Evolutionary conservation across 2,113 vertebrate species (phyloP).

Genomic region (Grantiella picta): DNA sequence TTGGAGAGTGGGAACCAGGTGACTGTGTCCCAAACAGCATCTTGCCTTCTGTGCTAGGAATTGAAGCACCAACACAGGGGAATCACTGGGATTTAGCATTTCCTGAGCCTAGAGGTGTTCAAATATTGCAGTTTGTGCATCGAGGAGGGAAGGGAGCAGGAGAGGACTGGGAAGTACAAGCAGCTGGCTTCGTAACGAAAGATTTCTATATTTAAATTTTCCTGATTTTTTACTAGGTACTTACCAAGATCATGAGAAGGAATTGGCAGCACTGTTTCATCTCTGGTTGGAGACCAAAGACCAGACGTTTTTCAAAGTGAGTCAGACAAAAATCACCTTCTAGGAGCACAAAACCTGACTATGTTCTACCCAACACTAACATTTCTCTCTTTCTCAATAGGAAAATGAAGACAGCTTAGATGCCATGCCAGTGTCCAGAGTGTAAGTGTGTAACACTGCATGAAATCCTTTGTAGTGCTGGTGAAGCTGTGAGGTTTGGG

Average conservation of each 20-base stretch:
- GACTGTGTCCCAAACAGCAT: not conserved
- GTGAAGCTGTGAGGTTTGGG: not conserved
- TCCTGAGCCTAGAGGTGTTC: not conserved
- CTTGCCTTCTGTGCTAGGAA: not conserved
- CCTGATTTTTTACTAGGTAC: constrained; percentile 68
- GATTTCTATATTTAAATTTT: not conserved
- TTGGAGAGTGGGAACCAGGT: not conserved
- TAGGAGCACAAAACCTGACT: not conserved
- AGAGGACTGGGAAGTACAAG: not conserved
- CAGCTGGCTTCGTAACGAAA: not conserved
- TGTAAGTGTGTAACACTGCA: constrained; percentile 76
- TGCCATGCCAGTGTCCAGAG: constrained; percentile 83
- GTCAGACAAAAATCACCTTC: not conserved
- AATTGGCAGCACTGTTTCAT: constrained; percentile 89
- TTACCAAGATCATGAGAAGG: constrained; percentile 90
- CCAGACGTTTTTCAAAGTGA: constrained; percentile 90
- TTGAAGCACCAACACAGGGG: not conserved
- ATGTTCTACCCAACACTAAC: not conserved
- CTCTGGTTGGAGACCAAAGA: constrained; percentile 97
- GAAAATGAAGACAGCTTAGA: constrained; percentile 90
- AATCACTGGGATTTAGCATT: not conserved
- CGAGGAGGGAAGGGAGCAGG: not conserved
- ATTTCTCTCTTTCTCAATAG: constrained; percentile 58
- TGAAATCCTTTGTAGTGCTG: not conserved
- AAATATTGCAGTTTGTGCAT: not conserved